These are phyloP conservation scores for Capromys pilorides DNA, from an alignment of 2,797 vertebrate genomes.

Conservation along the genomic window DNA sequence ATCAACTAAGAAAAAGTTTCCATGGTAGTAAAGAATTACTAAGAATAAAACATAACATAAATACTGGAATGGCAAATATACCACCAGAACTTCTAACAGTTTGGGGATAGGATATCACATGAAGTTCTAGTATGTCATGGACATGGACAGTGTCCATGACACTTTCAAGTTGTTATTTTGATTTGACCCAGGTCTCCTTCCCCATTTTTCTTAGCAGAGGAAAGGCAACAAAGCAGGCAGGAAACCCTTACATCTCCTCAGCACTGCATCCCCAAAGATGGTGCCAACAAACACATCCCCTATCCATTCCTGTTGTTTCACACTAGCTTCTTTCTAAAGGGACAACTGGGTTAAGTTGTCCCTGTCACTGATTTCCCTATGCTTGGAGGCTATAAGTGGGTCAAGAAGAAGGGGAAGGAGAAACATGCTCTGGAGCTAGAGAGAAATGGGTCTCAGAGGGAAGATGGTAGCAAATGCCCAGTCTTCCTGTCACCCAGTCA, in stretches of 20 bases:
- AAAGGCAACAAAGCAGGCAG: neutral
- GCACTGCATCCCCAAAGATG: neutral
- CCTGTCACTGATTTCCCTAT: neutral
- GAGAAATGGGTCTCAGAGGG: rapidly evolving
- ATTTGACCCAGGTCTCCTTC: neutral
- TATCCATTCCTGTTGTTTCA: neutral
- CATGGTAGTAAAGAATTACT: too few species aligned
- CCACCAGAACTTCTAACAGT: too few species aligned
- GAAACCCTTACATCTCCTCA: neutral
- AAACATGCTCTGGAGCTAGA: neutral
- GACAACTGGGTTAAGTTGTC: neutral
- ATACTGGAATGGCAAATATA: too few species aligned
- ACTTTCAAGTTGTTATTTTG: neutral
- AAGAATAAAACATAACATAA: too few species aligned
- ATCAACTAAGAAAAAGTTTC: too few species aligned
- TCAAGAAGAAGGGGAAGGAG: neutral
- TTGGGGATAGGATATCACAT: too few species aligned
- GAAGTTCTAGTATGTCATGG: too few species aligned
- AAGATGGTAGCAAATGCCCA: neutral
- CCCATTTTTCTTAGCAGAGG: rapidly evolving
- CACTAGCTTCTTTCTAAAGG: neutral
- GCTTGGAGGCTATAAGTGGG: neutral
- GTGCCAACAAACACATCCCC: neutral
- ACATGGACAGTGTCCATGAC: too few species aligned
- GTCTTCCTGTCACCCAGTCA: neutral